Evolutionary conservation across 2,888 invertebrate species (phyloP).

Genomic region (Orthosia gracilis): DNA sequence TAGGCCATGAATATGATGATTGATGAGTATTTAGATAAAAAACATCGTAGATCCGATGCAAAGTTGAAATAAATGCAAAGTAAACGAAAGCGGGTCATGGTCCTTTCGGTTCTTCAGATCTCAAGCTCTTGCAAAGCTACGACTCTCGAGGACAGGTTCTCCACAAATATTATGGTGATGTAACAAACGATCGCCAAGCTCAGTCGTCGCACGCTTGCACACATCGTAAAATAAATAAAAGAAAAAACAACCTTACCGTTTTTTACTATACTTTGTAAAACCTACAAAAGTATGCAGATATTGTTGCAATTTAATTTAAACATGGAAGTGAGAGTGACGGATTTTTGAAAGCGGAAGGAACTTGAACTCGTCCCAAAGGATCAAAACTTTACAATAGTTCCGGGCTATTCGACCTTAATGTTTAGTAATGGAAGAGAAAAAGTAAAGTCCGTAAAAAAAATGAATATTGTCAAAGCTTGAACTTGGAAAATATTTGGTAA

Average conservation of each 20-base stretch:
- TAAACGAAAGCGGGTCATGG: slow-evolving; percentile 84
- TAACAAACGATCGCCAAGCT: slow-evolving; percentile 76
- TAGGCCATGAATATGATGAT: slow-evolving; percentile 39
- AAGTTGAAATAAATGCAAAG: slow-evolving; percentile 69
- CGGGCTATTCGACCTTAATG: background rate
- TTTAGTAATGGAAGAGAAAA: background rate
- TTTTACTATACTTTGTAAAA: slow-evolving; percentile 28
- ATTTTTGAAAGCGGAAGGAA: slow-evolving; percentile 14
- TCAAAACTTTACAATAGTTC: slow-evolving; percentile 2
- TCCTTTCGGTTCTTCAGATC: slow-evolving; percentile 81
- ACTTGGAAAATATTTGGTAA: background rate
- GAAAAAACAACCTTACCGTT: slow-evolving; percentile 52
- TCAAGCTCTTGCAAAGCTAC: slow-evolving; percentile 77
- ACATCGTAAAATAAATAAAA: slow-evolving; percentile 72
- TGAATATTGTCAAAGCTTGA: background rate
- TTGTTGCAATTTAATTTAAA: slow-evolving; percentile 10
- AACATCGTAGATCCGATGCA: slow-evolving; percentile 46
- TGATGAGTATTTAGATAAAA: slow-evolving; percentile 41
- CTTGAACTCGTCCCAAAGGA: background rate
- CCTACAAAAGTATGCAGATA: slow-evolving; percentile 8
- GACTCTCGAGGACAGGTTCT: slow-evolving; percentile 81
- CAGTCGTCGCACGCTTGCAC: slow-evolving; percentile 72
- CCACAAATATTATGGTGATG: slow-evolving; percentile 74
- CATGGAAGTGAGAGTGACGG: slow-evolving; percentile 6
- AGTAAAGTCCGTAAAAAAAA: background rate